These are phyloP conservation scores for Engraulis encrasicolus DNA, from an alignment of 2,113 vertebrate species.

Conservation along the genomic window DNA sequence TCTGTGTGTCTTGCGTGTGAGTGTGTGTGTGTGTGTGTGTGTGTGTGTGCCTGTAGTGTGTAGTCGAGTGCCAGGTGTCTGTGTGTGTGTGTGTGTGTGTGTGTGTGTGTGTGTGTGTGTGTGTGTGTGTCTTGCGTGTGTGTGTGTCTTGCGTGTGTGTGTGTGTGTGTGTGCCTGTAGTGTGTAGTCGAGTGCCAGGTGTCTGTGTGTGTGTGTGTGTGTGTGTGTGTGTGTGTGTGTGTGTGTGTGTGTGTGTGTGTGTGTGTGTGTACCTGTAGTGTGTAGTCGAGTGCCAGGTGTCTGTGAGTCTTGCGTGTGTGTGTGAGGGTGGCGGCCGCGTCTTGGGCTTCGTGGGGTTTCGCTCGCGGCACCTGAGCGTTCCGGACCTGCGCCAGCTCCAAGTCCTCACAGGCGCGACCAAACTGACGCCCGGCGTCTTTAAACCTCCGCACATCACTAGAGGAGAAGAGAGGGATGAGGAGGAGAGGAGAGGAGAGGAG, in stretches of 20 bases:
- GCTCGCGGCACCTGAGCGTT: constrained; percentile 93
- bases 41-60: constrained; percentile 19
- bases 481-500: neutral
- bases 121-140: no score
- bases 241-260: neutral
- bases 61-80: no score
- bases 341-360: constrained; percentile 94
- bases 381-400: constrained; percentile 93
- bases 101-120: constrained; percentile 4
- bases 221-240: constrained; percentile 19
- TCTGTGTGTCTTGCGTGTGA: no score
- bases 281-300: constrained; percentile 95
- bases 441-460: constrained; percentile 96
- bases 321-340: constrained; percentile 86
- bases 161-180: no score
- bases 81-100: neutral
- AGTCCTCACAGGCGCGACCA: constrained; percentile 94
- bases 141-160: no score
- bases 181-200: no score
- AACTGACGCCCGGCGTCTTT: constrained; percentile 98
- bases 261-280: no score
- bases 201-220: constrained; percentile 43
- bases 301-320: constrained; percentile 93
- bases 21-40: neutral
- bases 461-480: neutral